Base-by-base conservation (phyloP, 2,113 vertebrate genomes). In the Eretmochelys imbricata region DNA sequence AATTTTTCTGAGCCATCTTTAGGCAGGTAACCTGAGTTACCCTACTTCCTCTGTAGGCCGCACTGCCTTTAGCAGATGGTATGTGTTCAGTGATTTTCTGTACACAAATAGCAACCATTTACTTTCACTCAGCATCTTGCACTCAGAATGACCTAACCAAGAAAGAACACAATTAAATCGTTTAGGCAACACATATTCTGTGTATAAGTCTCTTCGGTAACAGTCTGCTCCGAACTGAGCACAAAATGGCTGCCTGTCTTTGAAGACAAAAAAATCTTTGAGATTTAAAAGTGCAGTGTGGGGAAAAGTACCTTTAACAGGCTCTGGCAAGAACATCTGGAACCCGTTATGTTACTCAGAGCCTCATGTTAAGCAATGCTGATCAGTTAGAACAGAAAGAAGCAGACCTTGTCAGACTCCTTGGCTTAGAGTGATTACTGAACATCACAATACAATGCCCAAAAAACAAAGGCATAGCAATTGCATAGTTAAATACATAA, bases 171-270 rank as follows among this genome's bases (percentile, higher is more conserved):
- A 46, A 82, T 78, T 46, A 50, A 87, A 82, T 29, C 84, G 93
- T 93, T 89, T 87, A 93, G 85, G 92, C 31, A 82, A 5, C 19
- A 20, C 80, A 50, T 86, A 87, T 95, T 83, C 90, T 88, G 92
- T 92, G 53, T 88, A 86, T 48, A 83, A 27, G 6, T 82, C 80
- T 90, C 72, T 0, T 5, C 87, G 95, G 62, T 29, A 78, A 27
- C 12, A 42, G 75, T 89, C 83, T 95, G 90, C 75, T 95, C 42
- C 8, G 31, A 38, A 85, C 53, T 80, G 89, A 91, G 95, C 55
- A 80, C 53, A 92, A 95, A 95, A 96, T 96, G 88, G 94, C 89
- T 94, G 93, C 83, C 49, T 93, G 50, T 91, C 85, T 95, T 85
- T 78, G 22, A 95, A 95, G 89, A 72, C 79, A 91, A 81, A 94